A percentile compares a stretch with the other conserved stretches of the same genome.
Conservation (phyloP, 2,113 vertebrate species). For the Thryonomys swinderianus region DNA sequence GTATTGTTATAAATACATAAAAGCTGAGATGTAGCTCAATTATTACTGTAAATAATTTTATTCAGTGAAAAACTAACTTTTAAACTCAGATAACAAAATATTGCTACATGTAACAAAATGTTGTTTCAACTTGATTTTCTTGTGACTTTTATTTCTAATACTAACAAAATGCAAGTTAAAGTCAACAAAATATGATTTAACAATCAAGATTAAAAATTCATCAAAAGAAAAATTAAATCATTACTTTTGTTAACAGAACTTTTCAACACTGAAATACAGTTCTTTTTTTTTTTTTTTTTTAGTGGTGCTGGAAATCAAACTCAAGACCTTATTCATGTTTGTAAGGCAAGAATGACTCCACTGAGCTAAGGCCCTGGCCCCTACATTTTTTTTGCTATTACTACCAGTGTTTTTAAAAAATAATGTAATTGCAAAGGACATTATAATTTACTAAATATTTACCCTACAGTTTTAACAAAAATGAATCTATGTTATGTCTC, state of each 20-base stretch:
- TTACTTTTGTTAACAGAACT: conserved; percentile 29
- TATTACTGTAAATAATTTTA: conserved; percentile 16
- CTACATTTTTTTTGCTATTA: background rate
- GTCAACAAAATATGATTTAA: conserved; percentile 31
- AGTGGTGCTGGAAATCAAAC: too few relatives aligned
- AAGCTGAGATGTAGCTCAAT: background rate
- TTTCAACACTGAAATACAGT: conserved; percentile 30
- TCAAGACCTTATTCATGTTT: too few relatives aligned
- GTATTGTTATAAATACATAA: conserved; percentile 13
- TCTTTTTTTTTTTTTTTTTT: background rate
- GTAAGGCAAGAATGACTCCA: too few relatives aligned
- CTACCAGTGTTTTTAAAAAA: conserved; percentile 45
- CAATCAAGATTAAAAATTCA: conserved; percentile 34
- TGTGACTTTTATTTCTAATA: conserved; percentile 27
- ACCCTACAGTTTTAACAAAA: conserved; percentile 44
- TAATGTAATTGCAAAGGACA: background rate
- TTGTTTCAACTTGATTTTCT: conserved; percentile 59
- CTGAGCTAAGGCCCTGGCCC: too few relatives aligned
- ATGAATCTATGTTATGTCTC: background rate
- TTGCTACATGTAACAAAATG: conserved; percentile 31
- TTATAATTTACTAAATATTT: conserved; percentile 13
- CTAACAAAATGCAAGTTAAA: background rate
- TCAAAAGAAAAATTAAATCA: conserved; percentile 21
- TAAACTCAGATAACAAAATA: conserved; percentile 44
- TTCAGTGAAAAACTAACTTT: conserved; percentile 55